Percentiles rank a stretch among this genome's conserved stretches.
These are phyloP conservation scores for Erebia ligea DNA, from an alignment of 2,888 invertebrate genomes.

Conservation along the genomic window DNA sequence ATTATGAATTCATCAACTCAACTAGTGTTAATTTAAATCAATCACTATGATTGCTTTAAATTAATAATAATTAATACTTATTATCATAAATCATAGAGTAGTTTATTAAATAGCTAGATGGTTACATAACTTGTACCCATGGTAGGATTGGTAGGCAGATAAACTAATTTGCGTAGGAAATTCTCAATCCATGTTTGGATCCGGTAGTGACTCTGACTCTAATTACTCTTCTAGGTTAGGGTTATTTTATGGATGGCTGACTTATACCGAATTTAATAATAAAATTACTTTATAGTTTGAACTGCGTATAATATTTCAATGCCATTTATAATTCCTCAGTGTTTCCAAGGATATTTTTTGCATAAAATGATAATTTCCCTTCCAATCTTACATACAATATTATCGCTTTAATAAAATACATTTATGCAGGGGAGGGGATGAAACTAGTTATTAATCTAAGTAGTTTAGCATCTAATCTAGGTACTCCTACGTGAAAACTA, in stretches of 20 bases:
- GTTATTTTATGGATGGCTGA: no score
- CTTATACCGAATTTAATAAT: no score
- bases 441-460: slow-evolving; percentile 10
- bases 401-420: background rate
- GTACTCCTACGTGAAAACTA: slow-evolving; percentile 2
- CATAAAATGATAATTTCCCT: background rate
- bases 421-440: background rate
- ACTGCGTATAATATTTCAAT: background rate
- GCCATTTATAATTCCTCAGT: background rate
- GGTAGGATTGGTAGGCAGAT: background rate
- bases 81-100: background rate
- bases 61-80: no score
- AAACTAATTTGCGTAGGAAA: background rate
- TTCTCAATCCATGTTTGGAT: background rate
- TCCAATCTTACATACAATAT: slow-evolving; percentile 1
- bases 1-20: no score
- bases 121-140: background rate
- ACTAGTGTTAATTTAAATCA: no score
- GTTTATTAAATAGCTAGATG: background rate
- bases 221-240: no score
- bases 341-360: background rate
- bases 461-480: slow-evolving; percentile 6
- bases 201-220: no score
- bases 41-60: no score
- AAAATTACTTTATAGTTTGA: no score